A percentile compares a stretch with the other conserved stretches of the same genome.
phyloP scores from a whole-genome alignment of 1,140 invertebrate genomes.

The Anastrepha ludens region DNA sequence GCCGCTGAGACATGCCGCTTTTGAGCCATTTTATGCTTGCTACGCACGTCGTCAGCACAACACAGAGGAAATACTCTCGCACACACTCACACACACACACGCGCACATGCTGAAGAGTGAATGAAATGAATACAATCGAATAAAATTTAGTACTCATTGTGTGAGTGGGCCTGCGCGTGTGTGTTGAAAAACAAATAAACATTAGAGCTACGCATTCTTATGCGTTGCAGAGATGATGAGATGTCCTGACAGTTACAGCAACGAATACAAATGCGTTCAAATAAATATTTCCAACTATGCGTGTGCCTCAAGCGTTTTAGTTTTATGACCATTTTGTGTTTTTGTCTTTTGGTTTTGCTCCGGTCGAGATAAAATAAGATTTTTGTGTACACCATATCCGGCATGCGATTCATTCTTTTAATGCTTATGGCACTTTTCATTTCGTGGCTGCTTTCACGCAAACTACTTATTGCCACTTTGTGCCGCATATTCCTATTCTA shows the following conservation, averaged over 20 bases:
- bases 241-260: background rate
- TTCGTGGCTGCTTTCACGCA: background rate
- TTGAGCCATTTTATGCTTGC: conserved; percentile 20
- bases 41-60: conserved; percentile 1
- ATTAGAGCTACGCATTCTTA: conserved; percentile 2
- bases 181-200: conserved; percentile 34
- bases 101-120: background rate
- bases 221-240: background rate
- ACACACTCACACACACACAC: background rate
- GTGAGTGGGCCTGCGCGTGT: background rate
- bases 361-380: background rate
- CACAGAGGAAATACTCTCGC: background rate
- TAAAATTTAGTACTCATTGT: background rate
- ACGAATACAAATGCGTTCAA: conserved; percentile 13
- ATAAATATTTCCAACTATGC: background rate
- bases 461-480: background rate
- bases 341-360: background rate
- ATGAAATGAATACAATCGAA: background rate
- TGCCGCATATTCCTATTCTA: background rate
- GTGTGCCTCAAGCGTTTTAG: background rate
- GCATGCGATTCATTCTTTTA: conserved; percentile 22
- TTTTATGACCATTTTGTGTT: background rate
- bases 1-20: background rate
- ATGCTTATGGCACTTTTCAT: background rate
- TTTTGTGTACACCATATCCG: background rate